A percentile compares a stretch with the other conserved stretches of the same genome.
Conservation (phyloP, 2,797 vertebrate species). For the Ctenopoma multispine region DNA sequence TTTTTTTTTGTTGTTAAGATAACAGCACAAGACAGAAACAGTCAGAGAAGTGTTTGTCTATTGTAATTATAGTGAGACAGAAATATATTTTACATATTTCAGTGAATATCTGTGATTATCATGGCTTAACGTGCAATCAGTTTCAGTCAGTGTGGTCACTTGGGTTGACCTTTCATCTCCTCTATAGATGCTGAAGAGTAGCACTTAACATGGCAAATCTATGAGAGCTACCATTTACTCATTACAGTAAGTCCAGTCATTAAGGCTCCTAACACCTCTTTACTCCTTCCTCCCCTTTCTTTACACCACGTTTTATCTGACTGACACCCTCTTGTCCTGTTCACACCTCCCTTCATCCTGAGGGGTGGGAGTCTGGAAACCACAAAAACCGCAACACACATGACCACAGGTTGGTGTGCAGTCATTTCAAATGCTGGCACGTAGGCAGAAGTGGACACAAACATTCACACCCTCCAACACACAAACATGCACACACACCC, state of each 20-base stretch:
- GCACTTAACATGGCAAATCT: neutral
- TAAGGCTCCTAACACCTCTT: slow-evolving; percentile 8
- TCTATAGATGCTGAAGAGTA: neutral
- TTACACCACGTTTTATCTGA: slow-evolving; percentile 9
- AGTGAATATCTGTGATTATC: slow-evolving; percentile 1
- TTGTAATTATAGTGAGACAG: neutral
- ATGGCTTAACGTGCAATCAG: neutral
- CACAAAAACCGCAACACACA: neutral
- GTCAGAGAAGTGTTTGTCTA: neutral
- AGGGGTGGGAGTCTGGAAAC: neutral
- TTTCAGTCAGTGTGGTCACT: slow-evolving; percentile 2
- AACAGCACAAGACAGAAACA: slow-evolving; percentile 3
- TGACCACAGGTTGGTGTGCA: neutral
- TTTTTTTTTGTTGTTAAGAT: slow-evolving; percentile 5
- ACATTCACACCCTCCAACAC: slow-evolving; percentile 16
- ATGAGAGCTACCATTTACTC: slow-evolving; percentile 24
- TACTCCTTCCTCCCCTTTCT: neutral
- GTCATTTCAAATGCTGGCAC: slow-evolving; percentile 10
- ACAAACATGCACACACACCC: slow-evolving; percentile 19
- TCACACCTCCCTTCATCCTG: slow-evolving; percentile 15
- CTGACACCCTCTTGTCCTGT: neutral
- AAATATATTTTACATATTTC: neutral
- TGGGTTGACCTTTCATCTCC: slow-evolving; percentile 7
- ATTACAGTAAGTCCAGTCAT: neutral
- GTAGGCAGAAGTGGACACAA: slow-evolving; percentile 31